A percentile compares a stretch with the other conserved stretches of the same genome.
Conservation (phyloP, 2,888 invertebrate species). For the Platerodrilus igneus region DNA sequence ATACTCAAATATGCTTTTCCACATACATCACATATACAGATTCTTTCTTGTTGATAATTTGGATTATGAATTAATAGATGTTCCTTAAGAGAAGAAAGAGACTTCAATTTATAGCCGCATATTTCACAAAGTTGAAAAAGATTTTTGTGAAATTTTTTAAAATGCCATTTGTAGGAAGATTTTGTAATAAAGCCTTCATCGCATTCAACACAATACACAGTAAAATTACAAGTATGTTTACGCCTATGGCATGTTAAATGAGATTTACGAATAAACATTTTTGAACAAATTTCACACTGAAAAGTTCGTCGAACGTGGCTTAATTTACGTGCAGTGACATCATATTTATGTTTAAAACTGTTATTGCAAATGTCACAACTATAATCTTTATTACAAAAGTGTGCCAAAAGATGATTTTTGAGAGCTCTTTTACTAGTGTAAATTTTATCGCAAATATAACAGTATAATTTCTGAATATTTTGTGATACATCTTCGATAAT, state of each 20-base stretch:
- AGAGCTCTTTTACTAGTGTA: slow-evolving; percentile 40
- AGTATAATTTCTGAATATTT: too few relatives aligned
- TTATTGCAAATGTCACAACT: slow-evolving; percentile 42
- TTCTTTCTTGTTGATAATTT: slow-evolving; percentile 33
- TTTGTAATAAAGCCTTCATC: slow-evolving; percentile 38
- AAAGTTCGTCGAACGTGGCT: slow-evolving; percentile 56
- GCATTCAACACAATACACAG: slow-evolving; percentile 39
- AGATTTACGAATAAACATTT: slow-evolving; percentile 57
- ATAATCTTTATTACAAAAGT: slow-evolving; percentile 37
- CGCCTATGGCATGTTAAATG: slow-evolving; percentile 56
- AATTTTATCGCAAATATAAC: slow-evolving; percentile 38
- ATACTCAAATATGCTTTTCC: slow-evolving; percentile 47
- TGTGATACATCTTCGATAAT: too few relatives aligned
- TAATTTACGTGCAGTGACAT: slow-evolving; percentile 48
- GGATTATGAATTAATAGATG: slow-evolving; percentile 34
- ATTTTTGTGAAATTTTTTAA: slow-evolving; percentile 36
- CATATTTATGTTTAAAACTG: slow-evolving; percentile 39
- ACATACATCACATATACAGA: slow-evolving; percentile 46
- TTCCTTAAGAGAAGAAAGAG: slow-evolving; percentile 35
- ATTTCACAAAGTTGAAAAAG: slow-evolving; percentile 46
- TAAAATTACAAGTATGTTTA: slow-evolving; percentile 51
- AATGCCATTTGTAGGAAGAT: slow-evolving; percentile 35
- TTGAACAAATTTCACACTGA: slow-evolving; percentile 57
- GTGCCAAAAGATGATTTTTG: slow-evolving; percentile 41
- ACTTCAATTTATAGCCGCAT: slow-evolving; percentile 52